Percentiles rank a stretch among this genome's conserved stretches.
These are phyloP conservation scores for Yponomeuta plumbellus DNA, from an alignment of 2,888 invertebrate species.

Conservation along the genomic window DNA sequence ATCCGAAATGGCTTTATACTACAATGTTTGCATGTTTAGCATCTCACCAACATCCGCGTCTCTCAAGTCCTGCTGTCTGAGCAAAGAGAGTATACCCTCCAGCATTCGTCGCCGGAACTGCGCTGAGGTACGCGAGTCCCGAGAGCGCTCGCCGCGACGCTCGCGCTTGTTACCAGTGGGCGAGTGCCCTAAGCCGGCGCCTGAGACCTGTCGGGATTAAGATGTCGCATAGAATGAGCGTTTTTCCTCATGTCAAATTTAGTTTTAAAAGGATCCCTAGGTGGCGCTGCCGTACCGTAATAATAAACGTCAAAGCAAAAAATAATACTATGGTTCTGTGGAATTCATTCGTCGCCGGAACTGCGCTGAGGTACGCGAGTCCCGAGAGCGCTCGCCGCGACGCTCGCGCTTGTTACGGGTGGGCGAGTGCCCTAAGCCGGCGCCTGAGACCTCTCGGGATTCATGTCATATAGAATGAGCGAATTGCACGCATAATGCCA, in stretches of 20 bases:
- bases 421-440: conserved; percentile 6
- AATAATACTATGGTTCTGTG: too few relatives aligned
- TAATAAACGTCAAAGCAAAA: too few relatives aligned
- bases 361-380: background rate
- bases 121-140: background rate
- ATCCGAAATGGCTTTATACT: too few relatives aligned
- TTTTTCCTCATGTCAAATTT: too few relatives aligned
- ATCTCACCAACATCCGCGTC: background rate
- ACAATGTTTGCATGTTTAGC: too few relatives aligned
- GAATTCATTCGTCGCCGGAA: background rate
- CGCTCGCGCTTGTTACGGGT: background rate
- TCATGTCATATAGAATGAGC: too few relatives aligned
- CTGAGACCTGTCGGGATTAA: background rate
- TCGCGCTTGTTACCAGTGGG: background rate
- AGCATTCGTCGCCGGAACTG: background rate
- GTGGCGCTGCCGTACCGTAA: too few relatives aligned
- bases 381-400: background rate
- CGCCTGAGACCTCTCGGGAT: conserved; percentile 9
- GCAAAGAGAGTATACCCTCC: background rate
- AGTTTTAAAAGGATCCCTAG: too few relatives aligned
- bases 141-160: background rate
- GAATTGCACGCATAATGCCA: too few relatives aligned
- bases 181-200: conserved; percentile 5
- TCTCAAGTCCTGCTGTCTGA: background rate
- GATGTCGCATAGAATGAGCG: too few relatives aligned